Evolutionary conservation across 2,113 vertebrate genomes (phyloP), one percentile per base, ranked within the genome.

Genomic region (Lamprologus sp.): DNA sequence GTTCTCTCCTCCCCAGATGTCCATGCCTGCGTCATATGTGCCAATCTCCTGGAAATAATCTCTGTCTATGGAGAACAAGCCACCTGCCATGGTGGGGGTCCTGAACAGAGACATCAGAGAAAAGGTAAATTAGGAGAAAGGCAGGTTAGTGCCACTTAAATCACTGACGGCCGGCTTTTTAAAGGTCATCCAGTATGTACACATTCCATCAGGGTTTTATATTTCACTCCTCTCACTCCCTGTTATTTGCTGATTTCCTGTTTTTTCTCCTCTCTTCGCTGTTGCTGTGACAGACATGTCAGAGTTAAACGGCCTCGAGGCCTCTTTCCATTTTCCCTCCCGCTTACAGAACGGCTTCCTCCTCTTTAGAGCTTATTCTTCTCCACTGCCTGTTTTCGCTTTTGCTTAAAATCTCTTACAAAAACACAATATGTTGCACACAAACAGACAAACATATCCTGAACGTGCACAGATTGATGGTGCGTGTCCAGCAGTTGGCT

Each of bases 1-100:
- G 95, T 99, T 99, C 95, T 99, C 99, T 94, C 99, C 99, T 87
- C 98, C 99, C 99, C 99, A 99, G 95, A 99, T 99, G 97, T 99
- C 98, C 99, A 99, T 99, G 96, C 99, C 99, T 93, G 98, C 98
- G 94, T 99, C 99, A 54, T 99, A 99, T 2, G 98, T 99, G 94
- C 99, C 99, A 84, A 99, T 99, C 96, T 99, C 97, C 92, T 99
- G 98, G 93, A 99, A 99, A 95, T 99, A 99, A 95, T 99, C 98
- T 95, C 98, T 97, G 95, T 99, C 98, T 96, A 99, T 99, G 91
- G 99, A 99, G 96, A 99, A 99, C 91, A 99, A 96, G 88, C 99
- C 98, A 90, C 99, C 98, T 86, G 98, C 99, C 99, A 99, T 99
- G 88, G 99, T 99, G 90, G 99, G 99, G 87, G 99, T 99, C 95